These are phyloP conservation scores for Oreortyx pictus DNA, from an alignment of 2,797 vertebrate genomes.

Conservation along the genomic window DNA sequence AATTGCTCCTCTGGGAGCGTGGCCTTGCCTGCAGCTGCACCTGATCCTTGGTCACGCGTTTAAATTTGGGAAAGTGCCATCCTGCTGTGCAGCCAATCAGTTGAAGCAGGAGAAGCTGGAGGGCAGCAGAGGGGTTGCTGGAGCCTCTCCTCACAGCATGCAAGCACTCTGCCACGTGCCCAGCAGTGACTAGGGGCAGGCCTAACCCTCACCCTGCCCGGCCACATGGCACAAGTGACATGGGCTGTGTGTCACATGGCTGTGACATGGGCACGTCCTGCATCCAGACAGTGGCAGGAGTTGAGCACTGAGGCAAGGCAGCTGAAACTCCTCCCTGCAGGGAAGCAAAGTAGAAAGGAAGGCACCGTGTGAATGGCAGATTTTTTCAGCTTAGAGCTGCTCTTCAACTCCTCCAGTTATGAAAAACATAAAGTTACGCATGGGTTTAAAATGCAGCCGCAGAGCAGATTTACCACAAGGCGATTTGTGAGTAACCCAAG, in stretches of 20 bases:
- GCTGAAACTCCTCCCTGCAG: not conserved
- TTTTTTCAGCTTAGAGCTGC: not conserved
- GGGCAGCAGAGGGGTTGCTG: not conserved
- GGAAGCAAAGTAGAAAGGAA: not conserved
- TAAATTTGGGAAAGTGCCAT: not conserved
- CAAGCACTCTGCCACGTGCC: not conserved
- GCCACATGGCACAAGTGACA: not conserved
- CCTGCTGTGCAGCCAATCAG: not conserved
- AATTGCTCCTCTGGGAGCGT: not conserved
- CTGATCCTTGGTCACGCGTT: not conserved
- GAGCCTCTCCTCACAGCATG: not conserved
- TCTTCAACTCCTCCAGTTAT: not conserved
- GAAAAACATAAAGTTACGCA: not conserved
- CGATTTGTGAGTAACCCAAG: not conserved
- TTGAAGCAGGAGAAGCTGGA: not conserved
- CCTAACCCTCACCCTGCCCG: not conserved
- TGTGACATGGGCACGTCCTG: accelerated
- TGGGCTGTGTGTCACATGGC: too few relatives aligned
- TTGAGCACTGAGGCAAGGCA: not conserved
- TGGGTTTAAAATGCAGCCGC: not conserved
- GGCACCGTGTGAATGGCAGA: not conserved
- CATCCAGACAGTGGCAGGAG: not conserved
- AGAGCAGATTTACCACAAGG: not conserved
- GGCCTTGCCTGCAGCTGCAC: not conserved
- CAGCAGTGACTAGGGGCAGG: not conserved